A percentile compares a stretch with the other conserved stretches of the same genome.
These are phyloP conservation scores for Aulostomus chinensis DNA, from an alignment of 2,797 vertebrate species.

Conservation along the genomic window DNA sequence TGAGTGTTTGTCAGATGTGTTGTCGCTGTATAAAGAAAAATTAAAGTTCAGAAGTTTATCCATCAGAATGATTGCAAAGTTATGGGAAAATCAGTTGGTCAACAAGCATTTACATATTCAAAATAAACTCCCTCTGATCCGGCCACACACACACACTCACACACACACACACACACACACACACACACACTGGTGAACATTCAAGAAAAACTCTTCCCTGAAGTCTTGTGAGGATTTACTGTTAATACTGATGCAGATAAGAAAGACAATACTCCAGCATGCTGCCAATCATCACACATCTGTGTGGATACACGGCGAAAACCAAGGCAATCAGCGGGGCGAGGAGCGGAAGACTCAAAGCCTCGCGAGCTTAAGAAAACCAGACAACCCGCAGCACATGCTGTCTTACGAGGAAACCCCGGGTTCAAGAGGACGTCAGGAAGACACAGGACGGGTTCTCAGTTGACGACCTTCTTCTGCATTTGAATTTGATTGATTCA, in stretches of 20 bases:
- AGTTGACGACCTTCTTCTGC: constrained; percentile 12
- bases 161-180: no score
- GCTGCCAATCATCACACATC: constrained; percentile 61
- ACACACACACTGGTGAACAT: no score
- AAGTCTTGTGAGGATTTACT: constrained; percentile 12
- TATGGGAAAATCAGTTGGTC: no score
- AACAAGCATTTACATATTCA: no score
- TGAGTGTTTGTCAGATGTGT: no score
- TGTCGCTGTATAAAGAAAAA: no score
- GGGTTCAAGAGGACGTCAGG: constrained; percentile 10
- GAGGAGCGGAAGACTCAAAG: constrained; percentile 21
- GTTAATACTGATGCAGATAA: constrained; percentile 22
- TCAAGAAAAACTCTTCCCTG: constrained; percentile 19
- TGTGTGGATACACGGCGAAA: constrained; percentile 27
- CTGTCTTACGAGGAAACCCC: constrained; percentile 18
- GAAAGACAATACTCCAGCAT: constrained; percentile 32
- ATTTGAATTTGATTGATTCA: constrained; percentile 44
- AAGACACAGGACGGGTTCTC: constrained; percentile 30
- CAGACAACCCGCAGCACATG: constrained; percentile 28
- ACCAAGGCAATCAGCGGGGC: no score
- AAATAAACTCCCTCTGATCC: no score
- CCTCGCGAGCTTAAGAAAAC: constrained; percentile 26
- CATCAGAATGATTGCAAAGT: no score
- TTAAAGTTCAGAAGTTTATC: no score
- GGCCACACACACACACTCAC: no score